Conservation (phyloP, 2,113 vertebrate genomes). For the Syngnathus typhle region DNA sequence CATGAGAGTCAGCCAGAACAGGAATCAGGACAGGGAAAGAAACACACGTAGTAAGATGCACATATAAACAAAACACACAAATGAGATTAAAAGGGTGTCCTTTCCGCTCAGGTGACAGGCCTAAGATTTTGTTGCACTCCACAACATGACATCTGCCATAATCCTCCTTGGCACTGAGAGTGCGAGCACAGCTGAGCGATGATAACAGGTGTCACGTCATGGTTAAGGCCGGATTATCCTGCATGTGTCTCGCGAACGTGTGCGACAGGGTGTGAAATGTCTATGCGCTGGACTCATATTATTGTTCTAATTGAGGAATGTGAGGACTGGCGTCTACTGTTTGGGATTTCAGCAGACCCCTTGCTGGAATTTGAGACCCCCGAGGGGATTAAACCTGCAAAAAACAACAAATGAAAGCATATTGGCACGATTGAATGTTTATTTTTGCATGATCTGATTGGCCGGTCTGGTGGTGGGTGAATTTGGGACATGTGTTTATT, state of each 20-base stretch:
- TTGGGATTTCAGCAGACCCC: conserved; percentile 14
- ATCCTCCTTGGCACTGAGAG: conserved; percentile 55
- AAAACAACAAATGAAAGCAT: conserved; percentile 6
- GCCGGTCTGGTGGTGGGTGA: not conserved
- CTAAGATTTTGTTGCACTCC: conserved; percentile 45
- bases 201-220: conserved; percentile 64
- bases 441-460: not conserved
- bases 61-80: conserved; percentile 28
- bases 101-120: conserved; percentile 32
- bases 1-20: conserved; percentile 37
- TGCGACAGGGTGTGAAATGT: conserved; percentile 36
- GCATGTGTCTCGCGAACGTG: conserved; percentile 30
- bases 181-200: conserved; percentile 29
- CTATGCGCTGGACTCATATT: conserved; percentile 33
- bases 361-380: not conserved
- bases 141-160: conserved; percentile 51
- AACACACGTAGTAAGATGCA: conserved; percentile 30
- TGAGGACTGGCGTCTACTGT: conserved; percentile 17
- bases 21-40: conserved; percentile 44
- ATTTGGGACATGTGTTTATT: not conserved
- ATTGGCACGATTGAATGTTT: not conserved
- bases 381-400: not conserved
- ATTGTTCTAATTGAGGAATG: conserved; percentile 44
- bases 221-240: conserved; percentile 51
- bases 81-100: conserved; percentile 39